These are phyloP conservation scores for Myripristis jacobus DNA, from an alignment of 2,797 vertebrate genomes.

Conservation along the genomic window DNA sequence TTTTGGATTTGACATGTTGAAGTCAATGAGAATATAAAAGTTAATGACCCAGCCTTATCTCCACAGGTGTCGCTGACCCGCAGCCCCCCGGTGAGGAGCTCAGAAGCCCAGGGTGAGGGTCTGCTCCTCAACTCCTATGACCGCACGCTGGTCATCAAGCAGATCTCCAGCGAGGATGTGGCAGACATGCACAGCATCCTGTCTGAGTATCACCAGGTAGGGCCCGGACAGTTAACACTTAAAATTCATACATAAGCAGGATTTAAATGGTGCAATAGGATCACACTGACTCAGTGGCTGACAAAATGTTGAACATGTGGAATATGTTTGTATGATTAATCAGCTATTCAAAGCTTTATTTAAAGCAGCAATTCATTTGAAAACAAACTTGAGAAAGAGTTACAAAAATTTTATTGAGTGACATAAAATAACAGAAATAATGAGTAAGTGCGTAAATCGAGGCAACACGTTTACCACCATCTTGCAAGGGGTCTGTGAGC, in stretches of 20 bases:
- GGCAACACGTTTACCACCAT: too few relatives aligned
- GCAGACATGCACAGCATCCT: conserved; percentile 94
- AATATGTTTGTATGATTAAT: neutral
- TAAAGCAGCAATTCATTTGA: neutral
- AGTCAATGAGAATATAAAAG: neutral
- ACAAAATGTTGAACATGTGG: too few relatives aligned
- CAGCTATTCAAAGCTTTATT: neutral
- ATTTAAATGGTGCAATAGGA: neutral
- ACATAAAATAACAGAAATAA: neutral
- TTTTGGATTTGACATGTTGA: neutral
- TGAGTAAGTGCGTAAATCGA: too few relatives aligned
- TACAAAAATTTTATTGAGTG: neutral
- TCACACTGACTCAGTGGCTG: neutral
- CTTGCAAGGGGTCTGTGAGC: too few relatives aligned
- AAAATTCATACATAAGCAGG: neutral
- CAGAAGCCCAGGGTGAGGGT: conserved; percentile 86
- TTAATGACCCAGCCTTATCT: neutral
- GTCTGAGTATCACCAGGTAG: conserved; percentile 96
- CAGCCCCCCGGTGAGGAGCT: conserved; percentile 86
- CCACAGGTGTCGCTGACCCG: conserved; percentile 90
- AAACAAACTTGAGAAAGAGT: neutral
- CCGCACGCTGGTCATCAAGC: conserved; percentile 91
- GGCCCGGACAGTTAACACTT: neutral
- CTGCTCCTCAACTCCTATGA: conserved; percentile 92
- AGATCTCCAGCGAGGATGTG: conserved; percentile 95